Conservation (phyloP, 2,888 invertebrate genomes). For the Eupithecia abbreviata region DNA sequence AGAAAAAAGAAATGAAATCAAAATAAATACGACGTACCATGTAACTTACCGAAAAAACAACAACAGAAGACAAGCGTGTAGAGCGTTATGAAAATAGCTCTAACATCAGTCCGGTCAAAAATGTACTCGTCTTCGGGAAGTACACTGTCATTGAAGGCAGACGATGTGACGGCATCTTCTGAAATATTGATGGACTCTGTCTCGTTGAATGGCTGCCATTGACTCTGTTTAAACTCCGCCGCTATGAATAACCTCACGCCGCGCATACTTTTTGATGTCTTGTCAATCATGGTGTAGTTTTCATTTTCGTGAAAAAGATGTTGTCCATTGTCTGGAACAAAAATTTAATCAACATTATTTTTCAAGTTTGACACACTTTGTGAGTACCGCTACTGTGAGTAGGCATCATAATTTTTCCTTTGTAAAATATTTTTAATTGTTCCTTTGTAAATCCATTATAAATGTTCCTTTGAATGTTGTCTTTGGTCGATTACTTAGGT, state of each 20-base stretch:
- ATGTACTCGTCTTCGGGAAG: slow-evolving; percentile 86
- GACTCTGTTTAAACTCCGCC: slow-evolving; percentile 57
- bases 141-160: slow-evolving; percentile 59
- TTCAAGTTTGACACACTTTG: not conserved
- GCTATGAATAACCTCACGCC: slow-evolving; percentile 59
- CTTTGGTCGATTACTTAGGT: not conserved
- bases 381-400: not conserved
- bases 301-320: slow-evolving; percentile 34
- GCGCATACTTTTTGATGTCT: slow-evolving; percentile 59
- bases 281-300: slow-evolving; percentile 51
- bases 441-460: not conserved
- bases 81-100: slow-evolving; percentile 88
- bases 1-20: not conserved
- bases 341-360: not conserved
- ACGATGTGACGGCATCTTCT: slow-evolving; percentile 52
- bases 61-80: slow-evolving; percentile 91
- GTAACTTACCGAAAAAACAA: slow-evolving; percentile 90
- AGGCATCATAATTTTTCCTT: not conserved
- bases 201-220: slow-evolving; percentile 54
- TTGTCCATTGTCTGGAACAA: slow-evolving; percentile 65
- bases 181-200: slow-evolving; percentile 47
- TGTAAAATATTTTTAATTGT: not conserved
- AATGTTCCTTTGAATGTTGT: not conserved
- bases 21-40: not conserved
- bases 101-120: slow-evolving; percentile 89